These are phyloP conservation scores for Sarcophaga subvicina DNA, from an alignment of 2,888 invertebrate species.

Conservation along the genomic window DNA sequence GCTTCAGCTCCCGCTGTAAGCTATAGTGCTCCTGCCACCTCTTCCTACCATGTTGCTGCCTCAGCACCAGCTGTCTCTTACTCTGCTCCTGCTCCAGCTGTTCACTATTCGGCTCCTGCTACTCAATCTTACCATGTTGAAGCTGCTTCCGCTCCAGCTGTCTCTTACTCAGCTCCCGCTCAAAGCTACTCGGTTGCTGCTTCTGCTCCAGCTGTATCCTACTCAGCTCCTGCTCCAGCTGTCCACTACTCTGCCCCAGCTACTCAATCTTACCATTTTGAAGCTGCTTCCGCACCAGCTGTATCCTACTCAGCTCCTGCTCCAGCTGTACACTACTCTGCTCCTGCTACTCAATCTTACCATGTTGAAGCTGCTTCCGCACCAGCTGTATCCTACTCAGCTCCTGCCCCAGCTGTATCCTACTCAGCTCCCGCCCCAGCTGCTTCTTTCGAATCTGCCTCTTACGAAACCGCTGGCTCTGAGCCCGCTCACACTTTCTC, in stretches of 20 bases:
- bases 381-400: slow-evolving; percentile 69
- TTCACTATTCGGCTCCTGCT: slow-evolving; percentile 68
- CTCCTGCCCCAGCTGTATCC: slow-evolving; percentile 64
- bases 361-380: slow-evolving; percentile 28
- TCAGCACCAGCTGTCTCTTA: slow-evolving; percentile 67
- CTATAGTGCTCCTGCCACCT: slow-evolving; percentile 69
- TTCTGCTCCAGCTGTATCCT: slow-evolving; percentile 20
- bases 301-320: slow-evolving; percentile 28
- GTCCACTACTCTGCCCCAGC: slow-evolving; percentile 15
- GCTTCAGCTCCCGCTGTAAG: slow-evolving; percentile 54
- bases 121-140: slow-evolving; percentile 17
- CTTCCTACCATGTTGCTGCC: slow-evolving; percentile 39
- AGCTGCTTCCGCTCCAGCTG: slow-evolving; percentile 53
- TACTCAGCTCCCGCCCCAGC: slow-evolving; percentile 70
- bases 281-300: slow-evolving; percentile 31
- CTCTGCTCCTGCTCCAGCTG: slow-evolving; percentile 64
- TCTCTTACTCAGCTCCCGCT: slow-evolving; percentile 10
- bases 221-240: slow-evolving; percentile 37
- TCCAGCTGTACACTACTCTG: slow-evolving; percentile 19
- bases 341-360: slow-evolving; percentile 19
- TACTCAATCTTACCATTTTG: slow-evolving; percentile 51
- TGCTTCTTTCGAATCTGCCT: slow-evolving; percentile 69
- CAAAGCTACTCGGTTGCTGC: neutral
- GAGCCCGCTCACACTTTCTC: slow-evolving; percentile 55
- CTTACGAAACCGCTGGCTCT: slow-evolving; percentile 51